phyloP scores from a whole-genome alignment of 2,797 vertebrate genomes.

The Sitta carolinensis region DNA sequence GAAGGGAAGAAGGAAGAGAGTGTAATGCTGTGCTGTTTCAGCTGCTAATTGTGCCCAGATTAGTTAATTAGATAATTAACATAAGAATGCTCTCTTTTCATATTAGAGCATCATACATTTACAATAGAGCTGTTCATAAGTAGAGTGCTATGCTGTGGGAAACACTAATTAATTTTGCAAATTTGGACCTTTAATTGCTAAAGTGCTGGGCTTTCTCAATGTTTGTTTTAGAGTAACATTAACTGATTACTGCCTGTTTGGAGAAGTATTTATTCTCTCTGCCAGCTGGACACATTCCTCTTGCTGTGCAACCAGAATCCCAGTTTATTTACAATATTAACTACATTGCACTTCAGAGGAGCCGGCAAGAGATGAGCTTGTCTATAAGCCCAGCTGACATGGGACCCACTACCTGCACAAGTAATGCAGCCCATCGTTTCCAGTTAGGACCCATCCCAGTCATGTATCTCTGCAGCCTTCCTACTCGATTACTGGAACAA shows the following conservation, averaged over 20 bases:
- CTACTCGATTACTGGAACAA: not conserved
- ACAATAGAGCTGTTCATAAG: conserved; percentile 67
- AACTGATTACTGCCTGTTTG: conserved; percentile 38
- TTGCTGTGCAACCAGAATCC: conserved; percentile 14
- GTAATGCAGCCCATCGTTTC: not conserved
- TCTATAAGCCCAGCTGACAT: not conserved
- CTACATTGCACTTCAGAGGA: not conserved
- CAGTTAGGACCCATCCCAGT: not conserved
- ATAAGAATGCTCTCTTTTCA: conserved; percentile 68
- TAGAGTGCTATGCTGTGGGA: conserved; percentile 59
- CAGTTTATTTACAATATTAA: conserved; percentile 9
- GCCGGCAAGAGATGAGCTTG: not conserved
- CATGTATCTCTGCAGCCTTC: not conserved
- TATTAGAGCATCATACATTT: conserved; percentile 66
- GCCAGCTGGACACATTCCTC: conserved; percentile 56
- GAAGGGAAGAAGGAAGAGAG: conserved; percentile 52
- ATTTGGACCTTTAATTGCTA: conserved; percentile 67
- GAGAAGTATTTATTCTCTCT: conserved; percentile 56
- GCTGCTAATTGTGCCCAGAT: conserved; percentile 68
- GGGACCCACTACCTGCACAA: not conserved
- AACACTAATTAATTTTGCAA: conserved; percentile 75
- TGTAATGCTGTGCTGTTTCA: conserved; percentile 54
- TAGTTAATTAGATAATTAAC: conserved; percentile 73
- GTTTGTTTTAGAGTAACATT: conserved; percentile 54
- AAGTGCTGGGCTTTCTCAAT: conserved; percentile 59